phyloP scores from a whole-genome alignment of 2,797 vertebrate species.

The Lutjanus argentimaculatus region DNA sequence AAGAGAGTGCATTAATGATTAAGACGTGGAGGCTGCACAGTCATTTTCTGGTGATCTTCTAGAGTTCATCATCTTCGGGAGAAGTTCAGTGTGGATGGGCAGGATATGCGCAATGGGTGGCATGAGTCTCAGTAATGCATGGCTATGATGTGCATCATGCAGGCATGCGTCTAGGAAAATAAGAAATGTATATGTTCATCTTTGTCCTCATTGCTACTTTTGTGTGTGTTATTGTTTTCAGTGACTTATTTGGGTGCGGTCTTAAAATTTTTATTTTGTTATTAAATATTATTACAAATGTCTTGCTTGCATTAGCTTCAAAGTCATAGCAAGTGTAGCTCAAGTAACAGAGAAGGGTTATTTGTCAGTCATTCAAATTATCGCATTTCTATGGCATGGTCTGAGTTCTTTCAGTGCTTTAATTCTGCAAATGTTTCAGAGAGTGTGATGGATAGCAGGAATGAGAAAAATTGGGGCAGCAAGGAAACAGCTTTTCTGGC shows the following conservation, averaged over 20 bases:
- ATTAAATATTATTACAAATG: neutral
- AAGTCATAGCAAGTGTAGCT: neutral
- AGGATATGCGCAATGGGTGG: neutral
- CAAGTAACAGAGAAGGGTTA: neutral
- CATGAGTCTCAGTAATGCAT: constrained; percentile 38
- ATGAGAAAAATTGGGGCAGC: neutral
- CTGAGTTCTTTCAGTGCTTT: constrained; percentile 1
- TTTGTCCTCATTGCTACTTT: neutral
- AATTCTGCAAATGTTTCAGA: constrained; percentile 4
- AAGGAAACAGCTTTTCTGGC: neutral
- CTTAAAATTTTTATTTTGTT: neutral
- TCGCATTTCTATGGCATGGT: neutral
- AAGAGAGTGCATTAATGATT: constrained; percentile 17
- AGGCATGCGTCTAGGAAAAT: constrained; percentile 32
- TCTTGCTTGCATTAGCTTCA: neutral
- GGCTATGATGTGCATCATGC: constrained; percentile 25
- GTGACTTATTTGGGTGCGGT: neutral
- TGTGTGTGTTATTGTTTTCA: neutral
- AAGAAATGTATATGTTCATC: neutral
- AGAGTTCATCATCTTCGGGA: neutral
- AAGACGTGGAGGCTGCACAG: neutral
- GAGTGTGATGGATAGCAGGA: neutral
- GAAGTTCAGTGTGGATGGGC: constrained; percentile 9
- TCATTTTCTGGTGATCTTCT: neutral
- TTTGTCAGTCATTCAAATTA: constrained; percentile 2